Conservation (phyloP, 2,797 vertebrate genomes). For the Columba guinea region DNA sequence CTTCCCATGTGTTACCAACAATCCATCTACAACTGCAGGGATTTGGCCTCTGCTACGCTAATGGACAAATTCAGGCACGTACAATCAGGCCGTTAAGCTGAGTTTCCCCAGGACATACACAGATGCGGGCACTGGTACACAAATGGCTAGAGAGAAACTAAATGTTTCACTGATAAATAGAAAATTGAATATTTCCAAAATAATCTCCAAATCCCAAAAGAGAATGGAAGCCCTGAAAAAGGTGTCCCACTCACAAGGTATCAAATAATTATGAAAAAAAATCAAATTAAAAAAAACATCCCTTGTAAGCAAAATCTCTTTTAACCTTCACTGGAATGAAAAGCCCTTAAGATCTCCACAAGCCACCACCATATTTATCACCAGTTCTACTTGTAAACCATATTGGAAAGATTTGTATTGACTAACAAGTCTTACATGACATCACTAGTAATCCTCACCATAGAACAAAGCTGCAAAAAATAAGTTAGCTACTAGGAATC, state of each 20-base stretch:
- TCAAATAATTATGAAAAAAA: not conserved
- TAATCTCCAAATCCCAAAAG: not conserved
- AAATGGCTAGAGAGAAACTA: not conserved
- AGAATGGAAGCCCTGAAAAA: not conserved
- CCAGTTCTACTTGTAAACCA: not conserved
- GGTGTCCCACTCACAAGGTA: not conserved
- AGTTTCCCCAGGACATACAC: not conserved
- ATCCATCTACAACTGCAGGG: not conserved
- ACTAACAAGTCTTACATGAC: slow-evolving; percentile 10
- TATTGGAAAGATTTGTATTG: not conserved
- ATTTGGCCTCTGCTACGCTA: not conserved
- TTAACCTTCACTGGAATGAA: not conserved
- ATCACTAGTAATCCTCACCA: not conserved
- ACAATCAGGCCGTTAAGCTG: not conserved
- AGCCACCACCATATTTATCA: not conserved
- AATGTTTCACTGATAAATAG: not conserved
- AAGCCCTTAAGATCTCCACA: not conserved
- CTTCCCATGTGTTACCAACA: not conserved
- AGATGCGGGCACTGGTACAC: not conserved
- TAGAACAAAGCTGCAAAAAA: not conserved
- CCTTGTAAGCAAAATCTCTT: not conserved
- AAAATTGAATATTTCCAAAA: not conserved
- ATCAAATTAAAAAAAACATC: not conserved
- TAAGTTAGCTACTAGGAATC: not conserved
- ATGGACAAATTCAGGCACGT: not conserved